phyloP scores from a whole-genome alignment of 2,113 vertebrate genomes.

The Genyomyrus donnyi region DNA sequence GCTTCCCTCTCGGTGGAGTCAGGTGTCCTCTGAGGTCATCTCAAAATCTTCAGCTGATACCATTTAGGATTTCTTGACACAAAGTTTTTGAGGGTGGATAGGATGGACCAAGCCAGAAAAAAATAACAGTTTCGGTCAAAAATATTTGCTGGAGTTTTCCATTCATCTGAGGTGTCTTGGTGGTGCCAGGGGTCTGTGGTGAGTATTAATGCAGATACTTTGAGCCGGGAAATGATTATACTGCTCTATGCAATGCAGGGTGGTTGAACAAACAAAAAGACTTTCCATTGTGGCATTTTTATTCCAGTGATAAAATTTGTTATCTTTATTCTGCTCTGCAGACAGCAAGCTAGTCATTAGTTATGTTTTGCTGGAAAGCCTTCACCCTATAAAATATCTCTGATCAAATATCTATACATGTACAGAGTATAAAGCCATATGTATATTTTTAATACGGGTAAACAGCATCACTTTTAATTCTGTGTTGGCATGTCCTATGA shows the following conservation, averaged over 20 bases:
- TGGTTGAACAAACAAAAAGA: slow-evolving; percentile 13
- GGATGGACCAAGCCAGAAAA: not conserved
- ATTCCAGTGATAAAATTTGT: slow-evolving; percentile 27
- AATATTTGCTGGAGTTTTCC: not conserved
- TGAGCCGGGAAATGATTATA: not conserved
- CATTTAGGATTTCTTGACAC: slow-evolving; percentile 45
- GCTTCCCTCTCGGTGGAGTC: slow-evolving; percentile 39
- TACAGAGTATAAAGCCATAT: slow-evolving; percentile 28
- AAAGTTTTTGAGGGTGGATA: slow-evolving; percentile 17
- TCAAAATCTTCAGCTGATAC: slow-evolving; percentile 43
- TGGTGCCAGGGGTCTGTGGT: not conserved
- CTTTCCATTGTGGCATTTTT: slow-evolving; percentile 26
- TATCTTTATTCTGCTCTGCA: slow-evolving; percentile 59
- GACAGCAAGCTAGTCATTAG: slow-evolving; percentile 33
- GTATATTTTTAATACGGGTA: slow-evolving; percentile 38
- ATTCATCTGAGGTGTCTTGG: not conserved
- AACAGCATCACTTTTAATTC: slow-evolving; percentile 40
- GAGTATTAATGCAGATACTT: not conserved
- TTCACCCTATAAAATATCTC: slow-evolving; percentile 27
- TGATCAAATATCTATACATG: slow-evolving; percentile 38
- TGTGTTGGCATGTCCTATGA: slow-evolving; percentile 40
- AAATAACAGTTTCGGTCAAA: not conserved
- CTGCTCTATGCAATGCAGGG: slow-evolving; percentile 28
- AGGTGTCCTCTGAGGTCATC: slow-evolving; percentile 59
- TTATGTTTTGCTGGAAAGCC: slow-evolving; percentile 24